These are phyloP conservation scores for Myotis davidii DNA, from an alignment of 2,113 vertebrate species.

Conservation along the genomic window DNA sequence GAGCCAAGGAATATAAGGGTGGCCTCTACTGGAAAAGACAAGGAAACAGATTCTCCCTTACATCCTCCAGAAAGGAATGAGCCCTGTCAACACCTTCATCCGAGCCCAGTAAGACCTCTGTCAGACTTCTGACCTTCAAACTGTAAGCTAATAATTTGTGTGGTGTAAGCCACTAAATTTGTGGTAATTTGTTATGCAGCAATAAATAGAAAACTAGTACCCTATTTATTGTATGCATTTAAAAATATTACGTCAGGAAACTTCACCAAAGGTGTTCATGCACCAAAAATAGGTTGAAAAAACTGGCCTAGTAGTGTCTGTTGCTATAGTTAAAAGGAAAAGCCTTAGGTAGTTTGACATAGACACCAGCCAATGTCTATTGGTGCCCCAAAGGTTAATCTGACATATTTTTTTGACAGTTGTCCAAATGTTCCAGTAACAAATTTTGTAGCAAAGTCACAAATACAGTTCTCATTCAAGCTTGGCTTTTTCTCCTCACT, in stretches of 20 bases:
- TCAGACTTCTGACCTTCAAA: not conserved
- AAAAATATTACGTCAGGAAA: slow-evolving; percentile 19
- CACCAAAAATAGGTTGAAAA: not conserved
- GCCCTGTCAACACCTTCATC: not conserved
- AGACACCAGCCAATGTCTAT: not conserved
- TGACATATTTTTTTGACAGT: not conserved
- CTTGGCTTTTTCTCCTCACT: not conserved
- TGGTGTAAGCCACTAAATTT: not conserved
- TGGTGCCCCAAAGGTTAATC: not conserved
- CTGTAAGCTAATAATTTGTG: not conserved
- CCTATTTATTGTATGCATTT: not conserved
- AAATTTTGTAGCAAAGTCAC: slow-evolving; percentile 26
- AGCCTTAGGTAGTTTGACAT: not conserved
- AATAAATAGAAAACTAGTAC: not conserved
- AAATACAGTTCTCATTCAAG: slow-evolving; percentile 35
- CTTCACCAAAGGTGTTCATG: not conserved
- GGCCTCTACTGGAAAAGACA: not conserved
- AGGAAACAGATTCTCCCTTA: not conserved
- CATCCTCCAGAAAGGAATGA: not conserved
- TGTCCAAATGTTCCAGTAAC: not conserved
- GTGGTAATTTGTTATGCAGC: not conserved
- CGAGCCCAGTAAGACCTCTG: not conserved
- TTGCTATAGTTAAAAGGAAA: not conserved
- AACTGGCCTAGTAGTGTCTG: not conserved
- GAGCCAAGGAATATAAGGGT: slow-evolving; percentile 16